Percentiles rank a stretch among this genome's conserved stretches.
Evolutionary conservation across 1,140 invertebrate genomes (phyloP).

Genomic region (Whitmania pigra): DNA sequence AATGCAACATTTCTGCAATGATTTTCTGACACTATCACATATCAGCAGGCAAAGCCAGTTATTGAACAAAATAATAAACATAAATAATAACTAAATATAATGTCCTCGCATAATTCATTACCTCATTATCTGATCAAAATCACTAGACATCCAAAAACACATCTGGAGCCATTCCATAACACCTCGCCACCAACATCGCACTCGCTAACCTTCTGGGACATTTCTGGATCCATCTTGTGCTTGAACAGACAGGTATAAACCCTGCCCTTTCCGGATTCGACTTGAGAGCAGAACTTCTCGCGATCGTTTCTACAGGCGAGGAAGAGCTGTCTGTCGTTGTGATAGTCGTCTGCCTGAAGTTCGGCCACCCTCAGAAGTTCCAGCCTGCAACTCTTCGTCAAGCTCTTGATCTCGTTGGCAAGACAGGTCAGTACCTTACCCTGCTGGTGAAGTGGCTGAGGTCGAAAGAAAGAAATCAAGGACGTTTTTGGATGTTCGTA

Average conservation of each 20-base stretch:
- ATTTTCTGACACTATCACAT: too few species aligned
- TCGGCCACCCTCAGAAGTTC: constrained; percentile 73
- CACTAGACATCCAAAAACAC: not conserved
- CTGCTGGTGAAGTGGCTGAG: constrained; percentile 53
- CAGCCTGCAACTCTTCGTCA: constrained; percentile 51
- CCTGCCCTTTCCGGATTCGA: constrained; percentile 52
- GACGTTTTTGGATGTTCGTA: too few species aligned
- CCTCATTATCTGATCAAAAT: too few species aligned
- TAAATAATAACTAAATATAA: too few species aligned
- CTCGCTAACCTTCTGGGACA: constrained; percentile 35
- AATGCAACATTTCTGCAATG: too few species aligned
- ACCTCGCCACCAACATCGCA: too few species aligned
- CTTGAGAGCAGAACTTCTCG: constrained; percentile 48
- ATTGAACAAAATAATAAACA: not conserved
- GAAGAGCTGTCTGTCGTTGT: constrained; percentile 71
- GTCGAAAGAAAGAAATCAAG: constrained; percentile 2
- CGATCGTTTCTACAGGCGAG: constrained; percentile 76
- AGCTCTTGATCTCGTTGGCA: constrained; percentile 47
- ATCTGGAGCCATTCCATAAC: too few species aligned
- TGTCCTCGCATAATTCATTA: too few species aligned
- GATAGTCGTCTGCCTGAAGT: constrained; percentile 77
- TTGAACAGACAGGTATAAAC: constrained; percentile 77
- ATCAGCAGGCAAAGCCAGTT: too few species aligned
- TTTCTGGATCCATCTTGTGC: constrained; percentile 62
- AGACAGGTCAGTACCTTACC: constrained; percentile 73